Conservation (phyloP, 1,140 invertebrate genomes). For the Drosophila malerkotliana region DNA sequence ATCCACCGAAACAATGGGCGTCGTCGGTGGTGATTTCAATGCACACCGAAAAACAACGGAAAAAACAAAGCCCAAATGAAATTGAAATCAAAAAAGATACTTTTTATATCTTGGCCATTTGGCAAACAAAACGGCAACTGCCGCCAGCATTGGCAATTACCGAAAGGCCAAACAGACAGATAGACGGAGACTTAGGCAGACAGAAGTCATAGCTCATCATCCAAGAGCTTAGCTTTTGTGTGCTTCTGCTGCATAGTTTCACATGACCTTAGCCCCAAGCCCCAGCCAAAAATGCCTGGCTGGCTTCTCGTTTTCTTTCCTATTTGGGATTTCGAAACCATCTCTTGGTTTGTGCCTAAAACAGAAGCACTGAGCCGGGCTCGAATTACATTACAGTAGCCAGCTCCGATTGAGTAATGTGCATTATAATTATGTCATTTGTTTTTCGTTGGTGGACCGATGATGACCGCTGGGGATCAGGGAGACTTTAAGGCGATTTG, state of each 20-base stretch:
- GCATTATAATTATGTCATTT: constrained; percentile 62
- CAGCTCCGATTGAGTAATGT: constrained; percentile 56
- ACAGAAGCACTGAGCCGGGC: constrained; percentile 62
- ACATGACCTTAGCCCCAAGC: constrained; percentile 70
- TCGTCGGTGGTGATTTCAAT: constrained; percentile 27
- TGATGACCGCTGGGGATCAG: constrained; percentile 34
- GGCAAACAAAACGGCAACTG: constrained; percentile 55
- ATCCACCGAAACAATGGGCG: constrained; percentile 65
- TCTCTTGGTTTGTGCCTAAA: constrained; percentile 49
- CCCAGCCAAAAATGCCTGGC: constrained; percentile 35
- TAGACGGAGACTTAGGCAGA: constrained; percentile 14
- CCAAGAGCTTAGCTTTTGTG: constrained; percentile 37
- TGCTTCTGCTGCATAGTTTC: constrained; percentile 63
- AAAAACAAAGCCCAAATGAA: constrained; percentile 36
- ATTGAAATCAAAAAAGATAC: constrained; percentile 52
- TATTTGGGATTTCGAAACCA: constrained; percentile 59
- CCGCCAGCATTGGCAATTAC: constrained; percentile 66
- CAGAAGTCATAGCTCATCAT: constrained; percentile 74
- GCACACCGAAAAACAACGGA: constrained; percentile 51
- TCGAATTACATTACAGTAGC: constrained; percentile 21
- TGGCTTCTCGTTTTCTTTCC: constrained; percentile 45
- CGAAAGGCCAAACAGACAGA: constrained; percentile 64
- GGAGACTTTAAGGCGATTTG: background rate
- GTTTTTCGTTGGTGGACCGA: constrained; percentile 12
- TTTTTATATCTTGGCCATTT: constrained; percentile 52